These are phyloP conservation scores for Semicossyphus pulcher DNA, from an alignment of 2,113 vertebrate species.

Conservation along the genomic window DNA sequence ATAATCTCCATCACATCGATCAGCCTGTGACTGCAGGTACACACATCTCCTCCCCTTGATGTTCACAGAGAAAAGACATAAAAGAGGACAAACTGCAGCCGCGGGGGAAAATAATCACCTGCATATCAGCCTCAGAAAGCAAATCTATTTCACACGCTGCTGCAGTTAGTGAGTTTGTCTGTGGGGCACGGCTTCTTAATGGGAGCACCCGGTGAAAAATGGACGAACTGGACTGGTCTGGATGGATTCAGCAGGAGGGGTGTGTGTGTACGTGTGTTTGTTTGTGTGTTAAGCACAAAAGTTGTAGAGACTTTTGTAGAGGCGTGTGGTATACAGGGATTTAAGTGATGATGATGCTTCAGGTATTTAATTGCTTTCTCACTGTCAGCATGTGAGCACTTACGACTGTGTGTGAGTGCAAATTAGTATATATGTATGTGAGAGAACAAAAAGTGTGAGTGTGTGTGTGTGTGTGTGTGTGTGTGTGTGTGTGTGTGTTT, in stretches of 20 bases:
- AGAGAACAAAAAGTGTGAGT: too few relatives aligned
- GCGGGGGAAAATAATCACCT: constrained; percentile 42
- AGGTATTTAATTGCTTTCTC: constrained; percentile 41
- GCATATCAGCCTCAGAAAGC: constrained; percentile 49
- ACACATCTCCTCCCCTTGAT: not conserved
- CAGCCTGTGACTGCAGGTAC: not conserved
- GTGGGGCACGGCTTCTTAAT: constrained; percentile 44
- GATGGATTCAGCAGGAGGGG: not conserved
- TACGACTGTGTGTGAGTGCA: constrained; percentile 3
- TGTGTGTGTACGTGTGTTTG: not conserved
- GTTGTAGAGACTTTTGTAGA: not conserved
- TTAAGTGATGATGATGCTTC: constrained; percentile 37
- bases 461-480: not conserved
- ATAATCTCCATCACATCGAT: constrained; percentile 11
- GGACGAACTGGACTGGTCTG: constrained; percentile 9
- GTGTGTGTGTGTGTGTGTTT: not conserved
- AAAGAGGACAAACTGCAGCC: constrained; percentile 33
- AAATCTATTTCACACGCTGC: constrained; percentile 49
- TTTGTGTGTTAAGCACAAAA: not conserved
- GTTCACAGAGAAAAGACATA: not conserved
- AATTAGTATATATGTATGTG: not conserved
- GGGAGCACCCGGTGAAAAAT: constrained; percentile 42
- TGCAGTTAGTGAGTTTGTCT: constrained; percentile 50
- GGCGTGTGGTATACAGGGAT: not conserved
- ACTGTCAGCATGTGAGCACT: constrained; percentile 35